A percentile compares a stretch with the other conserved stretches of the same genome.
Conservation (phyloP, 2,113 vertebrate species). For the Notarius quadriscutis region DNA sequence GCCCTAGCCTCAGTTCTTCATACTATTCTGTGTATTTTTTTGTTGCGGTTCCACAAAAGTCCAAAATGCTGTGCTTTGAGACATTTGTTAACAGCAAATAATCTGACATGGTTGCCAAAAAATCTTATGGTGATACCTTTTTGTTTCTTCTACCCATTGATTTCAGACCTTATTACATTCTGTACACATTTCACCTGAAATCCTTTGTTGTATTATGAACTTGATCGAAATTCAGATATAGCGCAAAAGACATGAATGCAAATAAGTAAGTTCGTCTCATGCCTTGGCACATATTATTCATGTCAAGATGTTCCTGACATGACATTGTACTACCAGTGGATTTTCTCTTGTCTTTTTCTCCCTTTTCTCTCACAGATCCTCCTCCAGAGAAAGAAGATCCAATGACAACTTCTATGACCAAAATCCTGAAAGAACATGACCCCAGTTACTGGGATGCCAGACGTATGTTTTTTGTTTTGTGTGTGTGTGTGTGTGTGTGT, state of each 20-base stretch:
- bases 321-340: background rate
- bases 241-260: background rate
- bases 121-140: background rate
- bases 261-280: background rate
- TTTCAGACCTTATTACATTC: background rate
- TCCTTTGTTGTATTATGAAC: background rate
- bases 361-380: slow-evolving; percentile 12
- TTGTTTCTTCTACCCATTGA: background rate
- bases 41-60: background rate
- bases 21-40: background rate
- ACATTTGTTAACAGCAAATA: background rate
- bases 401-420: background rate
- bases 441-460: slow-evolving; percentile 53
- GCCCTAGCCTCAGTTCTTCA: background rate
- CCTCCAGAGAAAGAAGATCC: slow-evolving; percentile 22
- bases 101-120: background rate
- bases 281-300: background rate
- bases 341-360: background rate
- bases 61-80: background rate
- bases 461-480: slow-evolving; percentile 50
- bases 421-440: slow-evolving; percentile 47
- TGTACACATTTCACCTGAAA: background rate
- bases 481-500: background rate
- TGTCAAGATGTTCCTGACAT: slow-evolving; percentile 7
- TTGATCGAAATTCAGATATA: background rate